Percentiles rank a stretch among this genome's conserved stretches.
phyloP scores from a whole-genome alignment of 2,888 invertebrate species.

The Tetrapedia diversipes region DNA sequence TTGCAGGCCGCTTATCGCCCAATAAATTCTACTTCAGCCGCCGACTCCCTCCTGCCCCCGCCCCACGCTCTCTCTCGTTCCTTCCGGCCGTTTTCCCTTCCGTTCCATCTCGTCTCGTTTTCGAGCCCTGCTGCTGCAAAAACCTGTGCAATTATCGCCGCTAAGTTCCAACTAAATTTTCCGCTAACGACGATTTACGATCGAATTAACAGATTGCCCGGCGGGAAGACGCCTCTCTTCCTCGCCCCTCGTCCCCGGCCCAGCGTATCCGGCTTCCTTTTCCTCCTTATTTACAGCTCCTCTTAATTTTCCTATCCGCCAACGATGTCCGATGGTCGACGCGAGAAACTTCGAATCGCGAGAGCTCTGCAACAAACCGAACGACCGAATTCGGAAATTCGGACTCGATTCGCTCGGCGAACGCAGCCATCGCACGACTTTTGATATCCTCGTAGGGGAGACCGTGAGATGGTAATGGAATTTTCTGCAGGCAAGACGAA shows the following conservation, averaged over 20 bases:
- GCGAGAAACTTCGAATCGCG: no score
- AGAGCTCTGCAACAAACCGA: slow-evolving; percentile 1
- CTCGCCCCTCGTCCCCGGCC: not conserved
- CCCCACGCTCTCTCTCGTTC: slow-evolving; percentile 15
- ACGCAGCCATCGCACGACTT: not conserved
- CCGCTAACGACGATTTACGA: slow-evolving; percentile 80
- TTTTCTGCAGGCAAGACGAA: slow-evolving; percentile 47
- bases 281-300: no score
- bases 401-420: slow-evolving; percentile 25
- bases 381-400: slow-evolving; percentile 38
- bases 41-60: slow-evolving; percentile 30
- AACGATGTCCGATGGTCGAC: not conserved
- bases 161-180: slow-evolving; percentile 78
- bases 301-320: no score
- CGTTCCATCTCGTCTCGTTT: slow-evolving; percentile 47
- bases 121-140: slow-evolving; percentile 58
- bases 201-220: slow-evolving; percentile 79
- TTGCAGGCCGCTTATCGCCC: slow-evolving; percentile 78
- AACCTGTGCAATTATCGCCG: slow-evolving; percentile 78
- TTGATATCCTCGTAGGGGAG: not conserved
- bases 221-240: slow-evolving; percentile 43
- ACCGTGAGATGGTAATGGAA: slow-evolving; percentile 32
- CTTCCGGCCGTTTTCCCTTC: slow-evolving; percentile 22
- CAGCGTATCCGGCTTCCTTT: slow-evolving; percentile 5
- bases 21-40: slow-evolving; percentile 78